Evolutionary conservation across 2,797 vertebrate genomes (phyloP).

Genomic region (Gastrophryne carolinensis): DNA sequence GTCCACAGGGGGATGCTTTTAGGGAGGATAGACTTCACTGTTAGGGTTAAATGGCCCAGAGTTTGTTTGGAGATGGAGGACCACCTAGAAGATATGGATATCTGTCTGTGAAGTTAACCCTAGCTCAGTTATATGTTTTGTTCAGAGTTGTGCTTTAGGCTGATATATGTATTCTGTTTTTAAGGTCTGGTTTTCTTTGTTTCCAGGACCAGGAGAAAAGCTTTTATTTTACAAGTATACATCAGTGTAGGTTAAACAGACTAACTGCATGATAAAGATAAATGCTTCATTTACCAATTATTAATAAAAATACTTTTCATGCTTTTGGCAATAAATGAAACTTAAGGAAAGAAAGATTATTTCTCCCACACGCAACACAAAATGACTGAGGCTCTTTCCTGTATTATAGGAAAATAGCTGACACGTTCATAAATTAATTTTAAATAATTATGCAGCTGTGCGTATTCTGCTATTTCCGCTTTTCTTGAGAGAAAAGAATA

Average conservation of each 20-base stretch:
- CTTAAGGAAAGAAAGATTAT: constrained; percentile 3
- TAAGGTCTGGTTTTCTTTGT: no score
- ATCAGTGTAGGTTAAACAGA: neutral
- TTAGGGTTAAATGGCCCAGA: no score
- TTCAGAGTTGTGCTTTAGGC: no score
- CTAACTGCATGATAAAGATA: neutral
- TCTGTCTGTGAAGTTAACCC: no score
- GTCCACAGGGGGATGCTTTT: no score
- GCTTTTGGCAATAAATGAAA: neutral
- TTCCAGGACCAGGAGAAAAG: neutral
- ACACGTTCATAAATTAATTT: constrained; percentile 44
- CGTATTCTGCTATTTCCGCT: neutral
- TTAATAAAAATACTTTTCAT: neutral
- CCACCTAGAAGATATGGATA: no score
- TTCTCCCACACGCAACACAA: constrained; percentile 42
- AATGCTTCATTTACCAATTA: neutral
- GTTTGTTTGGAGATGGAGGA: no score
- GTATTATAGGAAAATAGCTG: constrained; percentile 14
- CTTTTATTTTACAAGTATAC: neutral
- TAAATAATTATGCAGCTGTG: constrained; percentile 35
- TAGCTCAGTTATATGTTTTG: no score
- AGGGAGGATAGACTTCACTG: no score
- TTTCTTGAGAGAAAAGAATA: neutral
- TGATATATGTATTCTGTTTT: no score
- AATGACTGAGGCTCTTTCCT: constrained; percentile 51